These are phyloP conservation scores for Phaonia tiefii DNA, from an alignment of 2,888 invertebrate species.

Conservation along the genomic window DNA sequence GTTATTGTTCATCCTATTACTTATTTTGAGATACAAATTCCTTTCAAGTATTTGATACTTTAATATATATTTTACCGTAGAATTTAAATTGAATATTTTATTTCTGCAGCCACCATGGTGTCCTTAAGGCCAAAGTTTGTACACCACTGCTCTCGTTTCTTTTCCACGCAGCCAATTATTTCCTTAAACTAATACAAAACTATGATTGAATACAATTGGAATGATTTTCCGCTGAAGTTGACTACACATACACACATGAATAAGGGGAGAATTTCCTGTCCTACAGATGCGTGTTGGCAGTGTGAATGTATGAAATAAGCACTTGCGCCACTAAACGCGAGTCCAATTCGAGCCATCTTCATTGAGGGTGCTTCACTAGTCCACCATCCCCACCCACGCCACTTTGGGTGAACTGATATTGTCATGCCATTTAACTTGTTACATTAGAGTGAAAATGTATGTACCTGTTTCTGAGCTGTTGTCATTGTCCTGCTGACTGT, in stretches of 20 bases:
- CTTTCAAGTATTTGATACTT: too few species aligned
- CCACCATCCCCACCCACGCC: too few species aligned
- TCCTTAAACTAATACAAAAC: constrained; percentile 23
- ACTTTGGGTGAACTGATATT: not conserved
- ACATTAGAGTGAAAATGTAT: not conserved
- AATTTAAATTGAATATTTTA: too few species aligned
- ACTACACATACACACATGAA: not conserved
- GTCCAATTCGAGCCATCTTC: constrained; percentile 46
- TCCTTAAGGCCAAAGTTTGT: not conserved
- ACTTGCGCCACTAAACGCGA: constrained; percentile 47
- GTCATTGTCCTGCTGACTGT: not conserved
- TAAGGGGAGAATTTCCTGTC: not conserved
- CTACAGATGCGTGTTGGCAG: constrained; percentile 14
- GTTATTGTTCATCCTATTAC: too few species aligned
- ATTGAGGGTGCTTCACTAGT: constrained; percentile 8
- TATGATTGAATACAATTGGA: constrained; percentile 28
- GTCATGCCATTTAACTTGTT: constrained; percentile 50
- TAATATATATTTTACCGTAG: too few species aligned
- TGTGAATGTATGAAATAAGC: constrained; percentile 62
- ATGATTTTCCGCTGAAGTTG: not conserved
- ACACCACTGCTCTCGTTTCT: not conserved
- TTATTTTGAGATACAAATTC: too few species aligned
- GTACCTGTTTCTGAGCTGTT: not conserved
- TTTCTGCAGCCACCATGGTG: too few species aligned
- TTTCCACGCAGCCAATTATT: constrained; percentile 2